phyloP scores from a whole-genome alignment of 2,888 invertebrate species.

The Thymelicus lineola region DNA sequence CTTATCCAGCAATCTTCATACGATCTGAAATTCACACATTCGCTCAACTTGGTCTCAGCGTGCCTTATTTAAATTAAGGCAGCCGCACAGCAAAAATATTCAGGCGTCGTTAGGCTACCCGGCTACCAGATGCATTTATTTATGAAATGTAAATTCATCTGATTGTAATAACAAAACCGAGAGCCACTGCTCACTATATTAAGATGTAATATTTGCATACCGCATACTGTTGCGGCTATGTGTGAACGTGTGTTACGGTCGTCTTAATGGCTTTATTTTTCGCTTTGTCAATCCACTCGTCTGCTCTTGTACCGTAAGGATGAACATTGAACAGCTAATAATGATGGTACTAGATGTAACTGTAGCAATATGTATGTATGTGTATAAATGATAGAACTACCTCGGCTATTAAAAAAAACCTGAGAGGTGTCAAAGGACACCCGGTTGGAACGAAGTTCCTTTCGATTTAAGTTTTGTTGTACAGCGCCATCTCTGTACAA shows the following conservation, averaged over 20 bases:
- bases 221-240: constrained; percentile 63
- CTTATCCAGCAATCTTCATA: constrained; percentile 13
- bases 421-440: too few species aligned
- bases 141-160: constrained; percentile 85
- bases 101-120: constrained; percentile 72
- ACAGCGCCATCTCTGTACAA: too few species aligned
- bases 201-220: constrained; percentile 85
- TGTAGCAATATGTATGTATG: too few species aligned
- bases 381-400: too few species aligned
- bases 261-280: constrained; percentile 54
- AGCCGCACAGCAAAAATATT: constrained; percentile 66
- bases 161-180: constrained; percentile 85
- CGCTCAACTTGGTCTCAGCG: constrained; percentile 50
- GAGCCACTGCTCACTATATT: constrained; percentile 81
- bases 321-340: too few species aligned
- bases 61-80: constrained; percentile 74
- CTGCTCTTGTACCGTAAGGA: background rate
- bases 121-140: constrained; percentile 78
- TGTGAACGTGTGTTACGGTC: constrained; percentile 63
- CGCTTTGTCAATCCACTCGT: constrained; percentile 45
- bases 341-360: too few species aligned
- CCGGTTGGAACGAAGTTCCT: too few species aligned
- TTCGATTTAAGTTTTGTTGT: too few species aligned
- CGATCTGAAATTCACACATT: constrained; percentile 61
- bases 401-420: too few species aligned